Base-by-base conservation (phyloP, 2,113 vertebrate genomes). In the Planiliza haematocheilus region DNA sequence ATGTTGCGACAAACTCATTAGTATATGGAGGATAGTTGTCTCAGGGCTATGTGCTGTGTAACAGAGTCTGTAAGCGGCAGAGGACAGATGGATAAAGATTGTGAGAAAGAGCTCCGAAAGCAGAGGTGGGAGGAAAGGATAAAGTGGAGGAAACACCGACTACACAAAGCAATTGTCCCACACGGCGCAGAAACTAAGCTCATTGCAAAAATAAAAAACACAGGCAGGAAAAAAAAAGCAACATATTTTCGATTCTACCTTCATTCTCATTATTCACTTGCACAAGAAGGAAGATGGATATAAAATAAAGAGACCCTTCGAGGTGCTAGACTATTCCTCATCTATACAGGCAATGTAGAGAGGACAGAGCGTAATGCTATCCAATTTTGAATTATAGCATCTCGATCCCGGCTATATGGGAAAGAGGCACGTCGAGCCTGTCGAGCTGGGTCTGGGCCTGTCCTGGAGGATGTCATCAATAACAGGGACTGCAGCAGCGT, bases 391-490 rank as follows among this genome's bases (percentile, higher is more conserved):
- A 88, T 88, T 70, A 78, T 60, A 91, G 81, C 68, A 84, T 85
- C 79, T 73, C 20, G 50, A 77, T 77, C 65, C 65, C 13, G 56
- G 81, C 79, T 75, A 64, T 63, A 72, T 57, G 62, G 77, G 82
- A 79, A 76, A 68, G 50, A 78, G 72, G 77, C 70, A 70, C 73
- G 79, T 75, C 72, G 55, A 79, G 74, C 60, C 37, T 56, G 77
- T 71, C 38, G 49, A 77, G 81, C 66, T 1, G 67, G 69, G 78
- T 88, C 78, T 63, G 37, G 65, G 76, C 53, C 82, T 78, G 78
- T 89, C 82, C 85, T 88, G 62, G 58, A 86, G 74, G 86, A 88
- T 70, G 82, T 85, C 80, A 90, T 92, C 82, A 90, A 91, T 91
- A 90, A 90, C 17, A 3, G 60, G 65, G 79, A 81, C 73, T 82